These are phyloP conservation scores for Sussaba pulchella DNA, from an alignment of 2,888 invertebrate genomes.

Conservation along the genomic window DNA sequence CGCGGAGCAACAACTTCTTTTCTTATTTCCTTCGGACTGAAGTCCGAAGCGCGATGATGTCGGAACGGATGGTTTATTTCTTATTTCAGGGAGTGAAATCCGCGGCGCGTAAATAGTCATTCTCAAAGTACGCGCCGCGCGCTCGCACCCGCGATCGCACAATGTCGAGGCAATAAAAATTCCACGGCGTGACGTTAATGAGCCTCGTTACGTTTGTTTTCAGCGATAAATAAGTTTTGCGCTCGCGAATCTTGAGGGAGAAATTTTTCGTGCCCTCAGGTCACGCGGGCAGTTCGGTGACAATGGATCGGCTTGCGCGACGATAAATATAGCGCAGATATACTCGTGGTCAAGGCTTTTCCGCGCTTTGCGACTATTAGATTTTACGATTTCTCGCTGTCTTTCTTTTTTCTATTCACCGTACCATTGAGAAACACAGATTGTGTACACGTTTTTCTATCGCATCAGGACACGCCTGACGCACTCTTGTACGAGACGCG, in stretches of 20 bases:
- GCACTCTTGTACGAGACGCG: conserved; percentile 1
- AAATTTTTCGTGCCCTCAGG: neutral
- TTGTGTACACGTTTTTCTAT: neutral
- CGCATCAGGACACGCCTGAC: conserved; percentile 7
- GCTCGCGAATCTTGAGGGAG: conserved; percentile 14
- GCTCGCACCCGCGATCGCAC: neutral
- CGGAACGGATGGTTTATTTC: neutral
- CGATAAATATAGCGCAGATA: conserved; percentile 1
- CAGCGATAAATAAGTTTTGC: neutral
- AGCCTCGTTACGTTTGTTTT: conserved; percentile 16
- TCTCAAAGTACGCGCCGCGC: neutral
- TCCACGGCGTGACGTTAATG: conserved; percentile 30
- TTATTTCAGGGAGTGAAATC: neutral
- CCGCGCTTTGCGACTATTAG: conserved; percentile 53
- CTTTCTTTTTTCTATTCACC: conserved; percentile 25
- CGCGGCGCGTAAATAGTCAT: neutral
- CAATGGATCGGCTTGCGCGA: conserved; percentile 17
- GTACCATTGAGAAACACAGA: neutral
- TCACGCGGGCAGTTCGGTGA: conserved; percentile 1
- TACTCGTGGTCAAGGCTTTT: conserved; percentile 55
- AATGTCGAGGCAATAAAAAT: conserved; percentile 22
- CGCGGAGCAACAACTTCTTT: too few relatives aligned
- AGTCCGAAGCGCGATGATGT: neutral
- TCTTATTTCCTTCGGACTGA: neutral
- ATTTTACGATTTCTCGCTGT: conserved; percentile 14